Percentiles rank a stretch among this genome's conserved stretches.
phyloP scores from a whole-genome alignment of 2,888 invertebrate species.

The Uropetala carovei region DNA sequence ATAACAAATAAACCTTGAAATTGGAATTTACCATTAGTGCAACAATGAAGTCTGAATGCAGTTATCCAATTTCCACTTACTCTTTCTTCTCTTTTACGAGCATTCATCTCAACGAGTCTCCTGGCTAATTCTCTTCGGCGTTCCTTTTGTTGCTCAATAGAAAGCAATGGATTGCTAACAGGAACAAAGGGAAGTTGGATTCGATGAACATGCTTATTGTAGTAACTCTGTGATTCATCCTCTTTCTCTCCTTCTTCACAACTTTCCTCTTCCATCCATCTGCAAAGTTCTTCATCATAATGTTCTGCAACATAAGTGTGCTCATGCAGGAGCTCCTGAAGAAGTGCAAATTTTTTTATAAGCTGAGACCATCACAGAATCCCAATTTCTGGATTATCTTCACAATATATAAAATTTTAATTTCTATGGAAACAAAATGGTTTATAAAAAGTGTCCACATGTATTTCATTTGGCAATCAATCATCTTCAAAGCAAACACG shows the following conservation, averaged over 20 bases:
- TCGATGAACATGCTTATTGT: conserved; percentile 88
- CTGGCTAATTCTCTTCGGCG: conserved; percentile 90
- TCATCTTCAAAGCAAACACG: no score
- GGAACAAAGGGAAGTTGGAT: conserved; percentile 90
- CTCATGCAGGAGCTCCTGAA: conserved; percentile 86
- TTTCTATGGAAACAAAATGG: no score
- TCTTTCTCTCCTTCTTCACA: conserved; percentile 30
- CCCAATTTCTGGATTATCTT: conserved; percentile 34
- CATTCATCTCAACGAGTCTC: conserved; percentile 92
- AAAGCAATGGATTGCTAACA: conserved; percentile 76
- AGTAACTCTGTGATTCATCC: conserved; percentile 80
- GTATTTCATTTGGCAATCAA: no score
- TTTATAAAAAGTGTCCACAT: no score
- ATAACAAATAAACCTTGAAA: no score
- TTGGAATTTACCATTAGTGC: not conserved
- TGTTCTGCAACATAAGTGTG: conserved; percentile 87
- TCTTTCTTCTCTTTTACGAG: conserved; percentile 90
- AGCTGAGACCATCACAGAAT: not conserved
- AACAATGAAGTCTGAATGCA: not conserved
- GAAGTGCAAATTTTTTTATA: conserved; percentile 57
- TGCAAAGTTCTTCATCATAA: conserved; percentile 86
- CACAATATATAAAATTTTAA: no score
- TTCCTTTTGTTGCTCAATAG: conserved; percentile 90
- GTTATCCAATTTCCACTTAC: conserved; percentile 72
- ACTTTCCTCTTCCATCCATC: conserved; percentile 82